phyloP scores from a whole-genome alignment of 2,888 invertebrate species.

The Nomada ruficornis region DNA sequence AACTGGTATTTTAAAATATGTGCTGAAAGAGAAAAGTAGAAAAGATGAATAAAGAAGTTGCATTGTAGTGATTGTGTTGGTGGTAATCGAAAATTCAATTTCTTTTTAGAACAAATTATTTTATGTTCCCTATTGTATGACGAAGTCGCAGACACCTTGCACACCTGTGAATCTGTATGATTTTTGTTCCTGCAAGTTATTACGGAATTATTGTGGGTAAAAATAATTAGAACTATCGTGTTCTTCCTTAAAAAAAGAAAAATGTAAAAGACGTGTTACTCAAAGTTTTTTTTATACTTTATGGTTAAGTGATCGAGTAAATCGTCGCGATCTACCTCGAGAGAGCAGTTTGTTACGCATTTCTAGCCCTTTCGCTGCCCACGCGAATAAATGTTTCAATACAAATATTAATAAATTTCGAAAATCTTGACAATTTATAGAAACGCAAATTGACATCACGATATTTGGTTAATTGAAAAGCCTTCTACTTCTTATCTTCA shows the following conservation, averaged over 20 bases:
- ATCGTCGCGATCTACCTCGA: slow-evolving; percentile 61
- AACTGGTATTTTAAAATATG: background rate
- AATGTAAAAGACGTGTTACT: slow-evolving; percentile 1
- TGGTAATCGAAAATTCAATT: too few relatives aligned
- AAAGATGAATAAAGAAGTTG: too few relatives aligned
- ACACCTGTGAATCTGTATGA: background rate
- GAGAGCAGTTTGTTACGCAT: slow-evolving; percentile 52
- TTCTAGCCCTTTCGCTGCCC: slow-evolving; percentile 52
- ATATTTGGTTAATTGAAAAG: background rate
- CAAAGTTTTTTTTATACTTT: slow-evolving; percentile 16
- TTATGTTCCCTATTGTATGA: too few relatives aligned
- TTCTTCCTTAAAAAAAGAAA: background rate
- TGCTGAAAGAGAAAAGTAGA: background rate
- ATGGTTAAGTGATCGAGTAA: slow-evolving; percentile 38
- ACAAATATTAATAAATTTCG: background rate
- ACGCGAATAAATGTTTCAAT: background rate
- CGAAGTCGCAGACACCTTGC: background rate
- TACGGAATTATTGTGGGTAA: background rate
- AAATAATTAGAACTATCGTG: background rate
- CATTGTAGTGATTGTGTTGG: too few relatives aligned
- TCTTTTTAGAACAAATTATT: background rate
- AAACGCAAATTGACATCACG: too few relatives aligned
- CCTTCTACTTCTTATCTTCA: background rate
- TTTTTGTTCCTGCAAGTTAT: background rate
- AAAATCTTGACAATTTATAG: too few relatives aligned